A percentile compares a stretch with the other conserved stretches of the same genome.
Evolutionary conservation across 2,888 invertebrate species (phyloP).

Genomic region (Apotomis turbidana): DNA sequence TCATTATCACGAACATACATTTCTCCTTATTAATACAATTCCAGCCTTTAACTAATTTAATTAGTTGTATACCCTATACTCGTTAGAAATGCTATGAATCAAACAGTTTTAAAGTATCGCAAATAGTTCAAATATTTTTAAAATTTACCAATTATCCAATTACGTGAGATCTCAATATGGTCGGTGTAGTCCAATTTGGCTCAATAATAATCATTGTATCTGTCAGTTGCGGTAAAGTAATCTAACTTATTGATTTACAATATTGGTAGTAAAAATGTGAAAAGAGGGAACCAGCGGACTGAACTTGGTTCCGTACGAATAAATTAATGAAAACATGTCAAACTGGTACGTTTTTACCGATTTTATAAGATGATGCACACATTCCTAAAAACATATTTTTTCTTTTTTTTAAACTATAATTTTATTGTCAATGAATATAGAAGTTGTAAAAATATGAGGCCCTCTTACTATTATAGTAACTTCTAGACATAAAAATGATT

Average conservation of each 20-base stretch:
- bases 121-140: constrained; percentile 30
- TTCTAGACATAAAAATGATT: too few relatives aligned
- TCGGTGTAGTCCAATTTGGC: constrained; percentile 31
- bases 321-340: neutral
- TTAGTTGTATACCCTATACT: neutral
- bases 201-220: constrained; percentile 37
- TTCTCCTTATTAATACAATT: too few relatives aligned
- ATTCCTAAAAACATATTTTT: too few relatives aligned
- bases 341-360: too few relatives aligned
- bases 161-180: constrained; percentile 26
- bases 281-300: neutral
- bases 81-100: constrained; percentile 1
- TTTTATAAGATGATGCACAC: too few relatives aligned
- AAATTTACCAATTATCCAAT: constrained; percentile 34
- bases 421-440: too few relatives aligned
- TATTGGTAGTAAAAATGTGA: constrained; percentile 13
- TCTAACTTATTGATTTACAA: constrained; percentile 40
- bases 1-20: too few relatives aligned
- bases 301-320: constrained; percentile 27
- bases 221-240: constrained; percentile 38
- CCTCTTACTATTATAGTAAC: too few relatives aligned
- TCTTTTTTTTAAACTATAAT: too few relatives aligned
- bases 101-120: constrained; percentile 7
- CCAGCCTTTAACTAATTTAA: too few relatives aligned
- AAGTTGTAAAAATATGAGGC: too few relatives aligned